These are phyloP conservation scores for Pollachius pollachius DNA, from an alignment of 2,113 vertebrate species.

Conservation along the genomic window DNA sequence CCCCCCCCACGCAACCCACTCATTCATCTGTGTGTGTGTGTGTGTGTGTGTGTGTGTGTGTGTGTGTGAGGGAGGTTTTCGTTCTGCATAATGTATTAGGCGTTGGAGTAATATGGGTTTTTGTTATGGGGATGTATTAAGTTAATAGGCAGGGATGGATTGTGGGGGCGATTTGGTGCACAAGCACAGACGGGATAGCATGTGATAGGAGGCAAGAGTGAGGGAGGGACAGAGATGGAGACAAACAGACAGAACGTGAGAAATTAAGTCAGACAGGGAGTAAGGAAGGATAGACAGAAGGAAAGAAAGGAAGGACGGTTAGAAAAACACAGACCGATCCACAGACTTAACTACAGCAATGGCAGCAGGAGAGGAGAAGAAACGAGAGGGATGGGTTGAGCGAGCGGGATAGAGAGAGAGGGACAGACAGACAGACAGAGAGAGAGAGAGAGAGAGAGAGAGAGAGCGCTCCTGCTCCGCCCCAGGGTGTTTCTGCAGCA, in stretches of 20 bases:
- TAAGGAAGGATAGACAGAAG: neutral
- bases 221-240: too few species aligned
- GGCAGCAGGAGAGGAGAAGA: neutral
- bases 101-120: slow-evolving; percentile 34
- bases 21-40: too few species aligned
- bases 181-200: slow-evolving; percentile 1
- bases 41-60: too few species aligned
- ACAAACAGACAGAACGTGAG: too few species aligned
- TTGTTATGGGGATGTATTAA: slow-evolving; percentile 24
- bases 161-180: slow-evolving; percentile 24
- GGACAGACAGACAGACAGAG: slow-evolving; percentile 1
- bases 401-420: slow-evolving; percentile 1
- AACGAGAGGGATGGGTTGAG: neutral
- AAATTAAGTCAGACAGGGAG: too few species aligned
- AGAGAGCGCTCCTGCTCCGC: slow-evolving; percentile 7
- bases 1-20: neutral
- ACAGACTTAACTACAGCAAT: too few species aligned
- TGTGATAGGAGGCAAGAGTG: neutral
- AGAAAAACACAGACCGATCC: too few species aligned
- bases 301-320: neutral
- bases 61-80: neutral
- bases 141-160: slow-evolving; percentile 35
- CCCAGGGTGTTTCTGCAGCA: slow-evolving; percentile 15
- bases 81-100: slow-evolving; percentile 50
- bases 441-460: neutral